A percentile compares a stretch with the other conserved stretches of the same genome.
Conservation (phyloP, 2,888 invertebrate species). For the Deroplatys truncata region DNA sequence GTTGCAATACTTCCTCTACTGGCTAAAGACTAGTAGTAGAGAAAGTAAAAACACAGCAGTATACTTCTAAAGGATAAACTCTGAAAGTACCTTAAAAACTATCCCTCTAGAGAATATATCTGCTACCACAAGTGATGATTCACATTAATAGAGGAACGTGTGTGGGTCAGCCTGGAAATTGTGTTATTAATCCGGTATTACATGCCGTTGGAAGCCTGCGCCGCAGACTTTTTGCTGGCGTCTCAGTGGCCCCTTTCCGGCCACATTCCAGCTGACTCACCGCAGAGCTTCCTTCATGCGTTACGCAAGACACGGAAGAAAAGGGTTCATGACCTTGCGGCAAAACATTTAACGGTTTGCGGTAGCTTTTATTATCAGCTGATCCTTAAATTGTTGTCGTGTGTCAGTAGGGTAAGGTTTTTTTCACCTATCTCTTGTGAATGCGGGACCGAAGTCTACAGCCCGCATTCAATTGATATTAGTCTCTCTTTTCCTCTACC, state of each 20-base stretch:
- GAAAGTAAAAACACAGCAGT: no score
- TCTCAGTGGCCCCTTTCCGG: not conserved
- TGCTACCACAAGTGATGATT: no score
- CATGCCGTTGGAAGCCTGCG: not conserved
- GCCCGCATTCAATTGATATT: no score
- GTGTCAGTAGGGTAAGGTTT: not conserved
- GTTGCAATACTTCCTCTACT: no score
- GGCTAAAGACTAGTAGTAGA: no score
- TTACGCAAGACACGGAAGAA: slow-evolving; percentile 2
- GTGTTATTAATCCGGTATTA: not conserved
- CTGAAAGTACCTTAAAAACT: no score
- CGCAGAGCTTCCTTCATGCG: not conserved
- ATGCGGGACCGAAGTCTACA: no score
- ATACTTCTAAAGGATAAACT: no score
- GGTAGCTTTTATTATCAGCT: not conserved
- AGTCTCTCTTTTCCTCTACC: no score
- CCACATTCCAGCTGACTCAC: not conserved
- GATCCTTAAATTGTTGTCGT: not conserved
- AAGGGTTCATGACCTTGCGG: not conserved
- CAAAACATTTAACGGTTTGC: not conserved
- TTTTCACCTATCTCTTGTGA: no score
- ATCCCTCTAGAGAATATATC: no score
- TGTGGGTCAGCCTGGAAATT: not conserved
- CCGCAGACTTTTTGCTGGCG: not conserved
- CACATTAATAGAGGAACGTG: no score